These are phyloP conservation scores for Bolborhynchus lineola DNA, from an alignment of 2,113 vertebrate species.

Conservation along the genomic window DNA sequence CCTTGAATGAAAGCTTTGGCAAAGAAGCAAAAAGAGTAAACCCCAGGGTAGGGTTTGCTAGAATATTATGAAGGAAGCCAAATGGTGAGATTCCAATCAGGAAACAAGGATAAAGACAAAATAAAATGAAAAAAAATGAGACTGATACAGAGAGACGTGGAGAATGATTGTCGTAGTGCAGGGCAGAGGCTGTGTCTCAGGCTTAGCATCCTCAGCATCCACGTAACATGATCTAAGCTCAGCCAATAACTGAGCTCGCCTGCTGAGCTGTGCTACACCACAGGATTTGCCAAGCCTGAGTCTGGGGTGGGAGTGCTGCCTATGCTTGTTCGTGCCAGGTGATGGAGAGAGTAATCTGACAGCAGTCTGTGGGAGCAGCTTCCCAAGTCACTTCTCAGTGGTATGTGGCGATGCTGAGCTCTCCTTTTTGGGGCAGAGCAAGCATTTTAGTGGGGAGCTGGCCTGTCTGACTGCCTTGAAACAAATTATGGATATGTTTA, in stretches of 20 bases:
- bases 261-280: background rate
- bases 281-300: background rate
- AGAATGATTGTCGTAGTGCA: background rate
- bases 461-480: background rate
- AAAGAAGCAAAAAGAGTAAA: background rate
- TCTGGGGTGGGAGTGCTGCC: background rate
- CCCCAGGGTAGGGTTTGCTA: background rate
- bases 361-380: background rate
- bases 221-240: background rate
- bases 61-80: background rate
- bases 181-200: background rate
- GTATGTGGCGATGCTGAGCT: fast-evolving
- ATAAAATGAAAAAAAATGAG: background rate
- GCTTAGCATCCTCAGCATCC: background rate
- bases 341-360: background rate
- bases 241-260: background rate
- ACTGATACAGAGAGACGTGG: background rate
- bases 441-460: background rate
- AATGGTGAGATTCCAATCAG: background rate
- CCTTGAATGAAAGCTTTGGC: background rate
- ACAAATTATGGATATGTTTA: background rate
- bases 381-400: background rate
- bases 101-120: background rate
- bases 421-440: background rate
- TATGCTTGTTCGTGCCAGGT: background rate